phyloP scores from a whole-genome alignment of 2,113 vertebrate species.

The Brachyhypopomus gauderio region DNA sequence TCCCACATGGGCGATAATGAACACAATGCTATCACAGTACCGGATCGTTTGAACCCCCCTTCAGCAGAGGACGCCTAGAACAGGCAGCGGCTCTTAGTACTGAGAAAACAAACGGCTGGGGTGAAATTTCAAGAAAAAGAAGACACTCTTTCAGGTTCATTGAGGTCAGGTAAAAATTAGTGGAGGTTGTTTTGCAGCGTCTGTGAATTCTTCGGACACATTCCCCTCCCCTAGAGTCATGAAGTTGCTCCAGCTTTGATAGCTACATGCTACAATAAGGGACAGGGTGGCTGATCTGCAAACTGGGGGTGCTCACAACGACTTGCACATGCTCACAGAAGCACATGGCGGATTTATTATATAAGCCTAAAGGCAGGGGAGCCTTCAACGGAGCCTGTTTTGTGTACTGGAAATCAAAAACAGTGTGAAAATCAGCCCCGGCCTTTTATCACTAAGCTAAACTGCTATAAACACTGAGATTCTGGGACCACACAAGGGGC shows the following conservation, averaged over 20 bases:
- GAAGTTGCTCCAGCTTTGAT: neutral
- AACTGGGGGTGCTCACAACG: slow-evolving; percentile 18
- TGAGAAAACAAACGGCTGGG: neutral
- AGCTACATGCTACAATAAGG: slow-evolving; percentile 29
- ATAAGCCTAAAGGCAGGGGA: slow-evolving; percentile 35
- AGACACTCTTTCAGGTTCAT: neutral
- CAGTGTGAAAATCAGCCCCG: slow-evolving; percentile 37
- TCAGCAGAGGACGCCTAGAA: too few relatives aligned
- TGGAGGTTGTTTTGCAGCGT: neutral
- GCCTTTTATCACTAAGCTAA: slow-evolving; percentile 44
- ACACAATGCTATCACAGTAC: neutral
- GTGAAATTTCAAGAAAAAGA: too few relatives aligned
- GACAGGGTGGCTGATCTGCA: slow-evolving; percentile 12
- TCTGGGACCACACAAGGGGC: slow-evolving; percentile 51
- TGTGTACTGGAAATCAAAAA: slow-evolving; percentile 42
- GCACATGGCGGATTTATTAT: slow-evolving; percentile 22
- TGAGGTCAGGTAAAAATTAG: neutral
- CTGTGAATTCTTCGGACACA: neutral
- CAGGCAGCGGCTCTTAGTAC: too few relatives aligned
- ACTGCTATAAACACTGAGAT: slow-evolving; percentile 36
- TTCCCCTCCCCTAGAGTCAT: neutral
- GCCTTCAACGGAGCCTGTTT: slow-evolving; percentile 43
- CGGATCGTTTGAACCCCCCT: neutral
- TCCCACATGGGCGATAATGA: neutral
- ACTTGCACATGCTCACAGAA: slow-evolving; percentile 37